Base-by-base conservation (phyloP, 2,113 vertebrate genomes). In the Clinocottus analis region DNA sequence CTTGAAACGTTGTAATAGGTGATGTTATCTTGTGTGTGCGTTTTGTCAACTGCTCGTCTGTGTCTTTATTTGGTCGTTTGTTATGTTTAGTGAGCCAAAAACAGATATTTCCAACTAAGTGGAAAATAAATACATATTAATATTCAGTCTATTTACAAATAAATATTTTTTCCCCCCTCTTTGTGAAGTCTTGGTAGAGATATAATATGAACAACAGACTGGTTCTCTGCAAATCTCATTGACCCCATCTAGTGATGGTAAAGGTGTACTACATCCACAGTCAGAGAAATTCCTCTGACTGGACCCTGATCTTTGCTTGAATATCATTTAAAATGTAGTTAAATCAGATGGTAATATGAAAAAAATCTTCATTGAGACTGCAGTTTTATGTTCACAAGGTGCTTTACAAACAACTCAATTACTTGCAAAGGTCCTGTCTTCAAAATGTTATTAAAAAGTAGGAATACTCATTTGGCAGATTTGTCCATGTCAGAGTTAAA, bases 181-280 rank as follows among this genome's bases (percentile, higher is more conserved):
- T 13, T 7, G 21, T 51, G 21, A 37, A 35, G 14, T 13, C 27
- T 72, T 17, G n/a, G 31, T 67, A 11, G 51, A 61, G 25, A 62
- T 8, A 14, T 19, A 1, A 23, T 39, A 55, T 62, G 11, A 33
- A 16, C 14, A 9, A 67, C 7, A 56, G 5, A n/a, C 29, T 31
- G 2, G 27, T n/a, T 51, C 8, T 70, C 74, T 61, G 35, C 35
- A 66, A 17, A 79, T 45, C 33, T 64, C 64, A 45, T 60, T 45
- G 19, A 1, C 85, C 0, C 89, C 87, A 90, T 83, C 90, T 88
- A 86, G 71, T 85, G 90, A 31, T 10, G 13, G 7, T 53, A 0
- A 4, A 10, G 6, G 2, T 70, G 73, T 47, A 85, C 29, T 81
- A 39, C 80, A 79, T 1, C 13, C 10, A 61, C 29, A n/a, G 12